Percentiles rank a stretch among this genome's conserved stretches.
Evolutionary conservation across 2,797 vertebrate genomes (phyloP).

Genomic region (Tokudaia muenninki): DNA sequence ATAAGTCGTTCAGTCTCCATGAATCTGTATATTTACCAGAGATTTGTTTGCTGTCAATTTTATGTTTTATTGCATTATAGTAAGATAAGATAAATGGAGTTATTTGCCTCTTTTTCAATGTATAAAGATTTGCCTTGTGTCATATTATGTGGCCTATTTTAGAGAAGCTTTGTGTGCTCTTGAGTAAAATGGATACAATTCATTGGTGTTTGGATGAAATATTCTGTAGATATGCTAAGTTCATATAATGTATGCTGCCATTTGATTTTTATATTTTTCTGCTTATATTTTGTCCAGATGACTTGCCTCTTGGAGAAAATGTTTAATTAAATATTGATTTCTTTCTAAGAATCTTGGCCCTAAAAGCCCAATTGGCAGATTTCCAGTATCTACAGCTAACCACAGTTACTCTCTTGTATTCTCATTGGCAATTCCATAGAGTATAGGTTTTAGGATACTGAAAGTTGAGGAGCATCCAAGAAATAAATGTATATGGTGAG

Average conservation of each 20-base stretch:
- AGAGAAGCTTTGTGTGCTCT: background rate
- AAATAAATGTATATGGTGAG: background rate
- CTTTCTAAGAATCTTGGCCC: constrained; percentile 25
- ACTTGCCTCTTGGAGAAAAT: background rate
- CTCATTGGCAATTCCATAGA: background rate
- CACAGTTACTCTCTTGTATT: background rate
- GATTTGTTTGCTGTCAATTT: background rate
- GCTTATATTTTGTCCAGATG: background rate
- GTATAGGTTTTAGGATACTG: background rate
- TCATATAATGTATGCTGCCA: background rate
- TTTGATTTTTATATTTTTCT: background rate
- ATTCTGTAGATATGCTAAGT: background rate
- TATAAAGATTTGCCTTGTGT: background rate
- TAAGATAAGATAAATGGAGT: background rate
- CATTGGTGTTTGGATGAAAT: background rate
- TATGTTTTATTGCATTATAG: background rate
- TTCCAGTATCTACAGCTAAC: background rate
- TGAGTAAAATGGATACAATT: background rate
- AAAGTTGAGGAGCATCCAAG: background rate
- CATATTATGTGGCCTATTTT: background rate
- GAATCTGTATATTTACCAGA: background rate
- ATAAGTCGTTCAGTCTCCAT: background rate
- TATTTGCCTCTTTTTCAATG: background rate
- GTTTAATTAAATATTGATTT: constrained; percentile 36
- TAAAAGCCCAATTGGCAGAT: background rate